Conservation (phyloP, 1,140 invertebrate species). For the Leptestheria dahalacensis region DNA sequence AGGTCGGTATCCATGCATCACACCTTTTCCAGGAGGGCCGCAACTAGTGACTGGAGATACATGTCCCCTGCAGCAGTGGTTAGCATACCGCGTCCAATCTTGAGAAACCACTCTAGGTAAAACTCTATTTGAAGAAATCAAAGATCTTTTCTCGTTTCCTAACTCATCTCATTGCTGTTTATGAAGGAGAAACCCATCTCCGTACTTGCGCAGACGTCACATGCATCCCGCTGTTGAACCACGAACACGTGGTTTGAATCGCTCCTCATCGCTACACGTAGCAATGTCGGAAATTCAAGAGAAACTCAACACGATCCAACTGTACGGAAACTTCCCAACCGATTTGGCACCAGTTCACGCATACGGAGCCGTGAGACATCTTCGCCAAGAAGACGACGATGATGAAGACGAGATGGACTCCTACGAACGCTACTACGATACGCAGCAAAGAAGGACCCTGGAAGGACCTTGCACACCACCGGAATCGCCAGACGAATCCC, state of each 20-base stretch:
- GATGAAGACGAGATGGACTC: not conserved
- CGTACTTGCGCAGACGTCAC: not conserved
- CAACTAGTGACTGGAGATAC: not conserved
- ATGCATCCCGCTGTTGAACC: not conserved
- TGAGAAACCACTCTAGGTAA: not conserved
- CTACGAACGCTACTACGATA: not conserved
- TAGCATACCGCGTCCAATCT: constrained; percentile 1
- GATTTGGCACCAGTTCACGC: not conserved
- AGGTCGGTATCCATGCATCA: constrained; percentile 7
- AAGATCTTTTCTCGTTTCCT: too few relatives aligned
- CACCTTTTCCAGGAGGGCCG: constrained; percentile 1
- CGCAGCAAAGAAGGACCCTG: not conserved
- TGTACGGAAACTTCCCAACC: not conserved
- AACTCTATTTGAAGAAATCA: too few relatives aligned
- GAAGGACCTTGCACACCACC: not conserved
- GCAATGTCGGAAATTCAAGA: constrained; percentile 13
- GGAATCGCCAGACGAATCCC: not conserved
- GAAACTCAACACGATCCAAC: constrained; percentile 1
- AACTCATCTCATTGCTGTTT: too few relatives aligned
- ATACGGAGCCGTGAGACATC: not conserved
- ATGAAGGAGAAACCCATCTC: not conserved
- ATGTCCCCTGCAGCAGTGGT: not conserved
- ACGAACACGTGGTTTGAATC: not conserved
- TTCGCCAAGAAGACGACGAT: not conserved
- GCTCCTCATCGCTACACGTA: constrained; percentile 10